Base-by-base conservation (phyloP, 2,888 invertebrate species). In the Trisateles emortualis region DNA sequence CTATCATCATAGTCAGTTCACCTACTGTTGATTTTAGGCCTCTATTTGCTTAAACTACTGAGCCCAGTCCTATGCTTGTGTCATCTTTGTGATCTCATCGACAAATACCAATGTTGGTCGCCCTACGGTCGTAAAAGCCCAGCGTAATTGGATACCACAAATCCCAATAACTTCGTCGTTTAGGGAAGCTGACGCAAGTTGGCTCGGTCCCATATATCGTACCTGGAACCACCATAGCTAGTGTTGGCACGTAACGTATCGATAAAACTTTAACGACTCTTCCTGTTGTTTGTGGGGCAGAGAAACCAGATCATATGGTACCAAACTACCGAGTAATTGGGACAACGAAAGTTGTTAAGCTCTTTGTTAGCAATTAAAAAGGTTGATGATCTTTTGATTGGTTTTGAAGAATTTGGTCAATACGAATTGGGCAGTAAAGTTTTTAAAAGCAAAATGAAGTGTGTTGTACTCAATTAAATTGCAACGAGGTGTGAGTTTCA, bases 211-310 rank as follows among this genome's bases (percentile, higher is more conserved):
- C 52, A 66, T 52, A 46, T 29, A 46, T 50, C 10, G 49, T 72
- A 68, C 71, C 70, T 71, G 68, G 60, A 67, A 67, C 63, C 65
- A 59, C 65, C 61, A 64, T 61, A 64, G 59, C 29, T 33, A 44
- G 41, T 69, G 67, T 80, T 78, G 77, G 78, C 77, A 76, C 68
- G 58, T 30, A 59, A 60, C 66, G 61, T 70, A 72, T 71, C 83
- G 74, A 86, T 87, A 86, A 87, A 87, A 79, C 56, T 86, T 88
- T 86, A 54, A 88, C 72, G 79, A 73, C 60, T 59, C 75, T 86
- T 84, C 85, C 84, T 82, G 79, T 73, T 73, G 74, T 81, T 78
- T 78, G 76, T 75, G 74, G 75, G 71, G 62, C 74, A 68, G 46
- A 69, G 57, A 51, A 78, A 79, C 77, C 71, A 70, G 78, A 79